A percentile compares a stretch with the other conserved stretches of the same genome.
Conservation (phyloP, 2,113 vertebrate genomes). For the Hemibagrus wyckioides region DNA sequence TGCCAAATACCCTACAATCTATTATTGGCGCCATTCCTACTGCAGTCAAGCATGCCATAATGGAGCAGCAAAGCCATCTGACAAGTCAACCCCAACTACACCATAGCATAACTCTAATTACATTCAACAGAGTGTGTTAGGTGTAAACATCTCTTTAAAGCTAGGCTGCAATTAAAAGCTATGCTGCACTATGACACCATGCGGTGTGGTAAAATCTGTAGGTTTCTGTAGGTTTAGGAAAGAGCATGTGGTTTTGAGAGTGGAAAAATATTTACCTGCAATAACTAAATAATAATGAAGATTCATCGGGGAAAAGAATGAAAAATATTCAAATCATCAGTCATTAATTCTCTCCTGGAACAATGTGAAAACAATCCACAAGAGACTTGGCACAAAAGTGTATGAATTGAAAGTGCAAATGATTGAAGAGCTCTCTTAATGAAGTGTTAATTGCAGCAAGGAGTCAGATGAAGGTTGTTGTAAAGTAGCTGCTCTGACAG, state of each 20-base stretch:
- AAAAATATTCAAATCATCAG: slow-evolving; percentile 58
- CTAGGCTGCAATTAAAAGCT: neutral
- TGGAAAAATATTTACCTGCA: slow-evolving; percentile 53
- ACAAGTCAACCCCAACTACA: neutral
- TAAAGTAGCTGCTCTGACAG: slow-evolving; percentile 48
- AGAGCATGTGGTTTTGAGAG: slow-evolving; percentile 19
- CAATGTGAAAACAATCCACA: slow-evolving; percentile 53
- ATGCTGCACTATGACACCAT: neutral
- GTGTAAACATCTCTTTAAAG: slow-evolving; percentile 1
- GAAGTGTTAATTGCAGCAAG: slow-evolving; percentile 63
- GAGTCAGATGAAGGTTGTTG: slow-evolving; percentile 50
- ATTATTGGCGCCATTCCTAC: neutral
- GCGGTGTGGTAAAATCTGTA: slow-evolving; percentile 34
- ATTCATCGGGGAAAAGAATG: slow-evolving; percentile 23
- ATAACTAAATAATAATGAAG: slow-evolving; percentile 58
- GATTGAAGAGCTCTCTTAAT: slow-evolving; percentile 62
- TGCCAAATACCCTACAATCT: neutral
- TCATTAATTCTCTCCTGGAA: slow-evolving; percentile 61
- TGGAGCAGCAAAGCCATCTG: neutral
- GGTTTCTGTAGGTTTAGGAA: slow-evolving; percentile 8
- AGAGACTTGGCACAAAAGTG: slow-evolving; percentile 53
- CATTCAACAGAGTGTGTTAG: neutral
- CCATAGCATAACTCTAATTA: neutral
- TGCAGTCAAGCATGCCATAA: neutral
- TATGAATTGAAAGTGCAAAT: slow-evolving; percentile 62